Evolutionary conservation across 2,888 invertebrate species (phyloP).

Genomic region (Drosophila neonasuta): DNA sequence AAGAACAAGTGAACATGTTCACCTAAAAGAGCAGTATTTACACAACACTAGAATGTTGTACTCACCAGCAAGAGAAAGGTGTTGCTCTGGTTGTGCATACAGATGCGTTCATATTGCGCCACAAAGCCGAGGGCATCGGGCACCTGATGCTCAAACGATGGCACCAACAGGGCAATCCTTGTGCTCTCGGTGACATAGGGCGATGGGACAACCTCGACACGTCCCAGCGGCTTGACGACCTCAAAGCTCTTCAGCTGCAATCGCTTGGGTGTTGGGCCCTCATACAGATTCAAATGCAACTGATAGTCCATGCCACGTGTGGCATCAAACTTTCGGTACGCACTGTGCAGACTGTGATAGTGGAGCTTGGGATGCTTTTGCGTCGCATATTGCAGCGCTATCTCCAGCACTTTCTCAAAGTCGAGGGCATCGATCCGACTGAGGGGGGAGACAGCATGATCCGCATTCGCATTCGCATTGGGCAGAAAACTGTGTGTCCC

Average conservation of each 20-base stretch:
- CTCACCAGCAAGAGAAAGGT: conserved; percentile 88
- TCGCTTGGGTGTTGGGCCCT: conserved; percentile 67
- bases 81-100: conserved; percentile 90
- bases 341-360: conserved; percentile 85
- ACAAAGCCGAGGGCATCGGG: conserved; percentile 87
- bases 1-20: too few species aligned
- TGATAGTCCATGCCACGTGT: conserved; percentile 93
- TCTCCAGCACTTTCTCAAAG: conserved; percentile 84
- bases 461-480: conserved; percentile 93
- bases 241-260: conserved; percentile 86
- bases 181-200: conserved; percentile 98
- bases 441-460: conserved; percentile 86
- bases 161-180: conserved; percentile 89
- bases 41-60: neutral
- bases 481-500: conserved; percentile 91
- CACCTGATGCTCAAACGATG: conserved; percentile 85
- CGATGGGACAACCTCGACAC: conserved; percentile 93
- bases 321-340: conserved; percentile 90
- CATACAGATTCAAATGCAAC: conserved; percentile 87
- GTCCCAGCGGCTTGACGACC: conserved; percentile 91
- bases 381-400: conserved; percentile 83
- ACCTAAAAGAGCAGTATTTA: too few species aligned
- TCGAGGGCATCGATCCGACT: conserved; percentile 87
- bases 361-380: conserved; percentile 84
- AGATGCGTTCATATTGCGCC: conserved; percentile 87